Evolutionary conservation across 1,140 invertebrate genomes (phyloP).

Genomic region (Halesus radiatus): DNA sequence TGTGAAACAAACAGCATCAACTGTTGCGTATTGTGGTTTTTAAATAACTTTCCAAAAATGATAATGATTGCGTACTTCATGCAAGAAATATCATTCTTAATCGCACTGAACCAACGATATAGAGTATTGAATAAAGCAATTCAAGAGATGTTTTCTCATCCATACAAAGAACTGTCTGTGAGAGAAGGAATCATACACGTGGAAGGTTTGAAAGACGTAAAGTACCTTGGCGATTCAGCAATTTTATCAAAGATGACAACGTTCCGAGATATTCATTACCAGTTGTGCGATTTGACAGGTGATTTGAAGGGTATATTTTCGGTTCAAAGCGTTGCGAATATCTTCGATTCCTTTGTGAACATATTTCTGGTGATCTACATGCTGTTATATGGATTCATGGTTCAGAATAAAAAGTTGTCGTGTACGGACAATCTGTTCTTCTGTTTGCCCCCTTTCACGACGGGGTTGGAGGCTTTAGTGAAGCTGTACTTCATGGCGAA

Average conservation of each 20-base stretch:
- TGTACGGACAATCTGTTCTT: not conserved
- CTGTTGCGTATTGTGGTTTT: not conserved
- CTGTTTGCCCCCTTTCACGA: not conserved
- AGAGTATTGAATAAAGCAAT: not conserved
- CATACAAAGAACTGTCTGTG: not conserved
- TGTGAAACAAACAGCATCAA: not conserved
- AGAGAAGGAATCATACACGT: not conserved
- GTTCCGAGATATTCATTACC: conserved; percentile 11
- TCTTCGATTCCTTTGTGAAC: not conserved
- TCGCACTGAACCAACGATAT: not conserved
- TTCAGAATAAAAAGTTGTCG: not conserved
- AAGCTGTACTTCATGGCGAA: conserved; percentile 6
- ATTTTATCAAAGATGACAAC: not conserved
- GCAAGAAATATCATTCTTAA: not conserved
- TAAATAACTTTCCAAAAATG: not conserved
- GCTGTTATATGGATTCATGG: not conserved
- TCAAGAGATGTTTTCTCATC: not conserved
- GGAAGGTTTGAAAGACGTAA: not conserved
- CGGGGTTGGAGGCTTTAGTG: not conserved
- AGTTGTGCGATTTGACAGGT: conserved; percentile 16
- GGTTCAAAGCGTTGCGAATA: not conserved
- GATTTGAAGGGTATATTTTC: conserved; percentile 13
- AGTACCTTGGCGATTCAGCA: not conserved
- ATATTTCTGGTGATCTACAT: conserved; percentile 1
- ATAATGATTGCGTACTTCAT: not conserved